Evolutionary conservation across 2,888 invertebrate species (phyloP), one percentile per base, ranked within the genome.

Genomic region (Microplitis manilae): DNA sequence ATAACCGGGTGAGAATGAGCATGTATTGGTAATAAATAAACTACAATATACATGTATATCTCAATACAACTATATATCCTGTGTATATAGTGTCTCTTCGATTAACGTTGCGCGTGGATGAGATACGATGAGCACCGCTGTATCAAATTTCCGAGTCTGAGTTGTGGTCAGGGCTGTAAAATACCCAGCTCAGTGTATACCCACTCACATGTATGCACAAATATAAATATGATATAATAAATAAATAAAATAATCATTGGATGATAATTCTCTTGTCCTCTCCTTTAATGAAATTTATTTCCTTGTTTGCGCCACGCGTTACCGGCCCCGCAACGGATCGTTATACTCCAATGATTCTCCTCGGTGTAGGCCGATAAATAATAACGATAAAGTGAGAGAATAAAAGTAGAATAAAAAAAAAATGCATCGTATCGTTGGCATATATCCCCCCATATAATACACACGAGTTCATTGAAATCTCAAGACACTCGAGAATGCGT

Each of bases 231-330:
- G 13, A 50, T 13, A 61, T 15, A 68, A 71, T 71, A 71, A 8
- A 62, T 61, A 39, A 30, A 41, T 17, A 69, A 30, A 70, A n/a
- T n/a, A 30, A 59, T 15, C 65, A 67, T 67, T 13, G 67, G 65
- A 65, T 41, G 38, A 65, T 67, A 68, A 76, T 60, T 15, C 40
- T 62, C 70, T 41, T 68, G 17, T 61, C 17, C 6, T 15, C 68
- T 38, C 15, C 61, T 75, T 77, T 75, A 78, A 78, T 77, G 68
- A 79, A 78, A 76, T 79, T 80, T 76, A 77, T 79, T 77, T 75
- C 77, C 79, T 79, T 71, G 79, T 77, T 80, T 79, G 79, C 68
- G 72, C 73, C 77, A 73, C 75, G 73, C 70, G 17, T 60, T 71
- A 40, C 30, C 62, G 50, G 15, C 41, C 40, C 71, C 74, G 76